Conservation (phyloP, 2,888 invertebrate genomes). For the Conops quadrifasciatus region DNA sequence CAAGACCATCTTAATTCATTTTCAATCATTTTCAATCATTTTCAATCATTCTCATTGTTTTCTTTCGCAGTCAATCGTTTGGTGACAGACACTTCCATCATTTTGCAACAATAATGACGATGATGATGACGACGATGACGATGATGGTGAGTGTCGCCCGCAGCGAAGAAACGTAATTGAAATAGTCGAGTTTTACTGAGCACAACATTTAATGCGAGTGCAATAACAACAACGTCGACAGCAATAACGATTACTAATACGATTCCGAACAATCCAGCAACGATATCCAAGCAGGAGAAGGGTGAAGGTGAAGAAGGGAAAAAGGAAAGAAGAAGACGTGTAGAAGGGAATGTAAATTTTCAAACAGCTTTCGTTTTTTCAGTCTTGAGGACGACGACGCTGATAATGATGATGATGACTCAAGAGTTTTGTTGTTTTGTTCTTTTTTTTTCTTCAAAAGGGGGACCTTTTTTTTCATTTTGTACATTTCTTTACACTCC, state of each 20-base stretch:
- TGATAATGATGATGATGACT: background rate
- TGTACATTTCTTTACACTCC: slow-evolving; percentile 6
- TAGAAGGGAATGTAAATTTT: slow-evolving; percentile 28
- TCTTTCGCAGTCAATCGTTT: background rate
- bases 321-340: background rate
- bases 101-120: slow-evolving; percentile 18
- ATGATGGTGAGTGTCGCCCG: no score
- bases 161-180: slow-evolving; percentile 30
- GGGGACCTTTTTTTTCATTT: background rate
- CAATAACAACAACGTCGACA: slow-evolving; percentile 33
- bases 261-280: no score
- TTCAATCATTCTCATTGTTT: background rate
- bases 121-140: no score
- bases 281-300: slow-evolving; percentile 2
- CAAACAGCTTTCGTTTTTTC: slow-evolving; percentile 10
- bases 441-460: background rate
- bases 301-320: background rate
- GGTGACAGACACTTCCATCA: slow-evolving; percentile 18
- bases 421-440: slow-evolving; percentile 5
- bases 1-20: background rate
- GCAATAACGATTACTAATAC: slow-evolving; percentile 43
- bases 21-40: background rate
- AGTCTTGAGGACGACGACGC: slow-evolving; percentile 3
- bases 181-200: slow-evolving; percentile 15
- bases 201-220: slow-evolving; percentile 16